Conservation (phyloP, 1,140 invertebrate species). For the Argopecten irradians region DNA sequence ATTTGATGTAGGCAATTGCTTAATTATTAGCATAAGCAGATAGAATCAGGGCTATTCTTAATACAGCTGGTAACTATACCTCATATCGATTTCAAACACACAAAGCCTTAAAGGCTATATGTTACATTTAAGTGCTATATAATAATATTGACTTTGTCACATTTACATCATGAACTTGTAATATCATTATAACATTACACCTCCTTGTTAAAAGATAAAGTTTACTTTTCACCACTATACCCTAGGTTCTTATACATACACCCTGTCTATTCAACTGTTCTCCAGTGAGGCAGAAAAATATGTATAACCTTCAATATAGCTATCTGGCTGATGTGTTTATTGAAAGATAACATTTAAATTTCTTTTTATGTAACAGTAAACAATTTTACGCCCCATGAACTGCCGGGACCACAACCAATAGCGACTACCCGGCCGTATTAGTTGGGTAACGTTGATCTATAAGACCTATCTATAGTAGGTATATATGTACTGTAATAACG, state of each 20-base stretch:
- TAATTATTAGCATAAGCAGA: no score
- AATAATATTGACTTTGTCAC: neutral
- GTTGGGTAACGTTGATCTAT: neutral
- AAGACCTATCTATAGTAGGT: neutral
- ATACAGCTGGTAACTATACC: neutral
- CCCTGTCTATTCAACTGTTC: neutral
- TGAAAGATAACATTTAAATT: neutral
- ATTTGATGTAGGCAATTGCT: no score
- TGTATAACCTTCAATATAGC: neutral
- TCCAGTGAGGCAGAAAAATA: neutral
- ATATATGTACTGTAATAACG: no score
- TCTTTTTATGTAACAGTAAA: neutral
- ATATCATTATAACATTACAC: neutral
- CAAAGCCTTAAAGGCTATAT: neutral
- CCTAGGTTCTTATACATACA: neutral
- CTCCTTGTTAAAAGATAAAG: neutral
- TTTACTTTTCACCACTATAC: neutral
- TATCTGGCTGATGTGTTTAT: neutral
- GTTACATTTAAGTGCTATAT: neutral
- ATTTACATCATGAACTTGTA: neutral
- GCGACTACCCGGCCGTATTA: neutral
- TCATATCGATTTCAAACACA: neutral
- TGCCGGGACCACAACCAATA: neutral
- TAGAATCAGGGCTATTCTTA: neutral
- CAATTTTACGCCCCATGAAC: conserved; percentile 11